These are phyloP conservation scores for Byasa hedistus DNA, from an alignment of 2,888 invertebrate species.

Conservation along the genomic window DNA sequence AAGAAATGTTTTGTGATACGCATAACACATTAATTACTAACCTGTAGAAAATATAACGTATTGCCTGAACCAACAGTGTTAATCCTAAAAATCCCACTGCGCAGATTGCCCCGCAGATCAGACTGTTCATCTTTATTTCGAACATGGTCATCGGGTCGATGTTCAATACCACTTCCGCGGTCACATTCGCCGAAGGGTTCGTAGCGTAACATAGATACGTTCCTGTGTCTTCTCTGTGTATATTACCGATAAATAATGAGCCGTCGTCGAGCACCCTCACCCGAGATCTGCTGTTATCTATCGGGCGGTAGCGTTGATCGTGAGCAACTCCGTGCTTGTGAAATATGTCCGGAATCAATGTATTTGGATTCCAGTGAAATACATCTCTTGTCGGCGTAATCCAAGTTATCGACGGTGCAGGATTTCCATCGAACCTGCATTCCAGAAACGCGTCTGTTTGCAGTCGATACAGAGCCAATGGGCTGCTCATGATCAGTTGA, in stretches of 20 bases:
- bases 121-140: slow-evolving; percentile 90
- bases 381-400: slow-evolving; percentile 87
- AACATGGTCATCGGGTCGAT: slow-evolving; percentile 93
- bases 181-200: slow-evolving; percentile 89
- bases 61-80: slow-evolving; percentile 88
- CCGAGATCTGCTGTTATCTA: slow-evolving; percentile 75
- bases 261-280: slow-evolving; percentile 87
- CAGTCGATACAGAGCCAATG: slow-evolving; percentile 82
- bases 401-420: slow-evolving; percentile 91
- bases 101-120: slow-evolving; percentile 89
- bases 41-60: slow-evolving; percentile 85
- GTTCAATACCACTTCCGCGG: slow-evolving; percentile 86
- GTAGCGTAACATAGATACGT: slow-evolving; percentile 91
- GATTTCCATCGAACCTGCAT: slow-evolving; percentile 88
- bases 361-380: slow-evolving; percentile 89
- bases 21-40: slow-evolving; percentile 61
- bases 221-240: slow-evolving; percentile 90
- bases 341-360: slow-evolving; percentile 82
- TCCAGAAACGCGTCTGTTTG: slow-evolving; percentile 85
- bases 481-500: slow-evolving; percentile 79
- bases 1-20: neutral
- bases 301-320: slow-evolving; percentile 70
- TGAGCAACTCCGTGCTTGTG: slow-evolving; percentile 83
- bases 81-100: slow-evolving; percentile 89
- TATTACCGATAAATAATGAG: slow-evolving; percentile 85